Base-by-base conservation (phyloP, 1,140 invertebrate species). In the Scaptomyza graminum region DNA sequence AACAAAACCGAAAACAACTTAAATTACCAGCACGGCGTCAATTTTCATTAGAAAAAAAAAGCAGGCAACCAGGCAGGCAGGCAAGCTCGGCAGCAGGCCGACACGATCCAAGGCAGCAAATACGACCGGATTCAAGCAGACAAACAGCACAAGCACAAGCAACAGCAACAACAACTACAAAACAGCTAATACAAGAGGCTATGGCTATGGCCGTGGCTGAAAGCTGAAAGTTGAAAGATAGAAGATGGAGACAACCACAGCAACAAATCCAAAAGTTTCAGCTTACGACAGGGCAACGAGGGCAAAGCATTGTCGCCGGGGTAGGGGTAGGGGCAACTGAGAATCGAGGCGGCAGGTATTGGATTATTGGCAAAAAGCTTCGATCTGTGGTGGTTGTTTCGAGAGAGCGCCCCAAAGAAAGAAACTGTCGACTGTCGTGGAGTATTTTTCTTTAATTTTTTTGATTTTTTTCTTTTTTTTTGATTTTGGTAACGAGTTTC, bases 1-100 rank as follows among this genome's bases (percentile, higher is more conserved):
- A 41, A 50, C n/a, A 71, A 66, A 72, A 73, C 64, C 76, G 68
- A 87, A 87, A 87, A 87, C 74, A 87, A 87, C 82, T 87, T 76
- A 88, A 87, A 79, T 87, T 87, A 87, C 82, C 79, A 82, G 65
- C 79, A 76, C 82, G 79, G 83, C 83, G 84, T 88, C 84, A 88
- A 82, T 89, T 88, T 88, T 89, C 83, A 88, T 89, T 88, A 88
- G 79, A 88, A 88, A 83, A 64, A 18, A 22, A 57, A 76, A 83
- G 68, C 79, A 79, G 67, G 62, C 62, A 56, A 55, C 18, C 15
- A 52, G 43, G 62, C 62, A 56, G 60, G 34, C 15, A 52, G 43
- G 28, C 60, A 51, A 54, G 15, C 37, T 28, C 11, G 41, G 25
- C 47, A 51, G 18, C 55, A 43, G 28, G 25, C 34, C 52, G 51